Conservation (phyloP, 2,888 invertebrate species). For the Oscheius sp. region DNA sequence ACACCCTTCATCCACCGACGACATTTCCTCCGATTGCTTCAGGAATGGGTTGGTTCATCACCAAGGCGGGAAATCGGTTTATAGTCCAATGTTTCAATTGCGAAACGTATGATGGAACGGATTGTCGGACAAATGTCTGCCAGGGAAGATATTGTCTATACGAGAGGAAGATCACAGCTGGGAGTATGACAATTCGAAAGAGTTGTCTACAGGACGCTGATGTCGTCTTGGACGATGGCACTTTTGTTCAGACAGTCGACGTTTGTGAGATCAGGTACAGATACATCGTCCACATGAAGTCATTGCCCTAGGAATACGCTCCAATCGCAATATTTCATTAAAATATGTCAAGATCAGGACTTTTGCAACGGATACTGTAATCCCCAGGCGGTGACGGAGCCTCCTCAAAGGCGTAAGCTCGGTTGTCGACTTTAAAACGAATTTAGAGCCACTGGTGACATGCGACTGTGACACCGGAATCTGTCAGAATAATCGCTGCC, state of each 20-base stretch:
- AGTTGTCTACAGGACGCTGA: constrained; percentile 42
- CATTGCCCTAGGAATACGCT: constrained; percentile 38
- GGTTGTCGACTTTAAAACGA: neutral
- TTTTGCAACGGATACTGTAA: constrained; percentile 51
- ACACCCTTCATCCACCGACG: neutral
- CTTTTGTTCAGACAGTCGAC: constrained; percentile 40
- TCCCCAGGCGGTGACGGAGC: constrained; percentile 31
- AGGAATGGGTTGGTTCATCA: constrained; percentile 4
- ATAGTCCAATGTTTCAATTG: constrained; percentile 51
- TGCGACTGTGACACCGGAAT: constrained; percentile 44
- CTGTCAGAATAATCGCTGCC: constrained; percentile 47
- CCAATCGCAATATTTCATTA: constrained; percentile 45
- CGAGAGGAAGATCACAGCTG: constrained; percentile 42
- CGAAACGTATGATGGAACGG: constrained; percentile 45
- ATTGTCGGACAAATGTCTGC: constrained; percentile 46
- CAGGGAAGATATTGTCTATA: constrained; percentile 50
- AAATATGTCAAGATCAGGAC: constrained; percentile 50
- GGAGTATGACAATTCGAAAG: constrained; percentile 44
- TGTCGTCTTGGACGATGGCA: constrained; percentile 46
- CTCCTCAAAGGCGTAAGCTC: constrained; percentile 50
- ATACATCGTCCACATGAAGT: too few species aligned
- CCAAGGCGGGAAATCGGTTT: neutral
- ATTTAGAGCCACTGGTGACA: constrained; percentile 46
- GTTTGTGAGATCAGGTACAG: constrained; percentile 45
- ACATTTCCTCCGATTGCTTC: constrained; percentile 33